Conservation (phyloP, 2,797 vertebrate genomes). For the Dipus sagitta region DNA sequence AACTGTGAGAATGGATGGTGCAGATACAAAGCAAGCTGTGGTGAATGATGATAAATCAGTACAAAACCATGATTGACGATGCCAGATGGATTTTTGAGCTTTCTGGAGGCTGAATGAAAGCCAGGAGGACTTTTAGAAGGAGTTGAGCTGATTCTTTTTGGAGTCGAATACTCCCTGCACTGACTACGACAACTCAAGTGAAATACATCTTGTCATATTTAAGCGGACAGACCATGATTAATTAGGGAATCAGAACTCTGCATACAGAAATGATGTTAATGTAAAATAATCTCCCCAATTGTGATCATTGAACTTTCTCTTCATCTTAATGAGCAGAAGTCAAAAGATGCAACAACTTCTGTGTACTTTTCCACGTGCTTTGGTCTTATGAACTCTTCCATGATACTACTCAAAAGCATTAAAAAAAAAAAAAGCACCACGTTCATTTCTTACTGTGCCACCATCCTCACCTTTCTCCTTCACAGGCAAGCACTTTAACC, state of each 20-base stretch:
- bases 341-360: background rate
- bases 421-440: background rate
- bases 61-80: background rate
- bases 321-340: background rate
- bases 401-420: background rate
- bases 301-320: background rate
- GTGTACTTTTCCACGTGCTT: background rate
- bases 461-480: constrained; percentile 29
- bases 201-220: background rate
- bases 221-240: background rate
- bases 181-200: background rate
- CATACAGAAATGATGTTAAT: background rate
- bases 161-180: background rate
- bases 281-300: background rate
- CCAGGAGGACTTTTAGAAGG: background rate
- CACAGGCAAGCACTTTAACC: too few species aligned
- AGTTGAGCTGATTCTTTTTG: background rate
- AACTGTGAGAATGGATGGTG: background rate
- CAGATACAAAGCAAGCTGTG: background rate
- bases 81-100: background rate
- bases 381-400: constrained; percentile 7
- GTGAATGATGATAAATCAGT: background rate
- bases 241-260: background rate
- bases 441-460: background rate
- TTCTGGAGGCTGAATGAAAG: background rate